phyloP scores from a whole-genome alignment of 2,888 invertebrate species.

The Orthonychiurus folsomi region DNA sequence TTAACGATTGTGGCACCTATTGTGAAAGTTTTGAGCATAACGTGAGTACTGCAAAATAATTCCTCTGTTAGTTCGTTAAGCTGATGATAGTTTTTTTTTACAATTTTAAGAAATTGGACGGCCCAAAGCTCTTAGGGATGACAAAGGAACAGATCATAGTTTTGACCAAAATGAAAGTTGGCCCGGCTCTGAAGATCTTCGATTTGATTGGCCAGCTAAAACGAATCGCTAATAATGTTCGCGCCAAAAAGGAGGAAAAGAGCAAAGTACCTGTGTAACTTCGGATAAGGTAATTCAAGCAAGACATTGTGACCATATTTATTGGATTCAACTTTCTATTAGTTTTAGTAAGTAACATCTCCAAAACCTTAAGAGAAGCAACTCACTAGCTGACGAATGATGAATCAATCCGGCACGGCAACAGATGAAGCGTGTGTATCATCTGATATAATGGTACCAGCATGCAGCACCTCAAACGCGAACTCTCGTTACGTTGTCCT shows the following conservation, averaged over 20 bases:
- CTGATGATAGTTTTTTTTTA: not conserved
- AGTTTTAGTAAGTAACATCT: not conserved
- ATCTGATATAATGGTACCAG: too few relatives aligned
- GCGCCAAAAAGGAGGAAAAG: slow-evolving; percentile 23
- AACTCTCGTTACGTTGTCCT: too few relatives aligned
- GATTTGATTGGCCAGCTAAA: slow-evolving; percentile 86
- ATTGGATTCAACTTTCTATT: not conserved
- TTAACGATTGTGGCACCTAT: slow-evolving; percentile 66
- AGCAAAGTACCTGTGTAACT: not conserved
- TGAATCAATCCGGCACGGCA: too few relatives aligned
- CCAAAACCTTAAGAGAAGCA: not conserved
- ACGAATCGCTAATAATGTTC: slow-evolving; percentile 62
- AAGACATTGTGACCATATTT: not conserved
- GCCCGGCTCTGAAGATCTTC: slow-evolving; percentile 84
- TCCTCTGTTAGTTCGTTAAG: not conserved
- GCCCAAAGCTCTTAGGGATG: slow-evolving; percentile 66
- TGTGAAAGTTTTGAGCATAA: slow-evolving; percentile 53
- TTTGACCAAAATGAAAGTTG: slow-evolving; percentile 84
- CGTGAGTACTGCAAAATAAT: slow-evolving; percentile 43
- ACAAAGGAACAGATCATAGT: slow-evolving; percentile 84
- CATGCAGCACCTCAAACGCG: too few relatives aligned
- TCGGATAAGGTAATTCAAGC: not conserved
- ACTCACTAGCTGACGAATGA: too few relatives aligned
- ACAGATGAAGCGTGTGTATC: too few relatives aligned
- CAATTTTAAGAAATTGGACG: slow-evolving; percentile 59